Base-by-base conservation (phyloP, 2,797 vertebrate species). In the Coreius guichenoti region DNA sequence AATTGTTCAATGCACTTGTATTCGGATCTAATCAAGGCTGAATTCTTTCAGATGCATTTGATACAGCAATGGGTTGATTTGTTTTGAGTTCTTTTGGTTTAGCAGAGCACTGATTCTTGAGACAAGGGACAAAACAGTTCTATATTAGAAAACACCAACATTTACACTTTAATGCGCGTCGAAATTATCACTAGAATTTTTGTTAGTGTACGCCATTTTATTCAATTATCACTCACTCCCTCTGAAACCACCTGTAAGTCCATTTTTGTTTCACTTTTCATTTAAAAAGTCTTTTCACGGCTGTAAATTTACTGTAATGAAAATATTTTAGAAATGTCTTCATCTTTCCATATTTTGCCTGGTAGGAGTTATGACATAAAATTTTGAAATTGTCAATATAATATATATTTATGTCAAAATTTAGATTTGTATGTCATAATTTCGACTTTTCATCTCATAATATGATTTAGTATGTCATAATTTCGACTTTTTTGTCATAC, bases 1-100 rank as follows among this genome's bases (percentile, higher is more conserved):
- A 72, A 82, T 72, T 75, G 86, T 49, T 49, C 90, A 82, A 90
- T 85, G 89, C 81, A 68, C 51, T 80, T 80, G 78, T 67, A n/a
- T 81, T 81, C 33, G 13, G 47, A 81, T 56, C 43, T 68, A 54
- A 67, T 58, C 61, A 43, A 16, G 51, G 51, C 17, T 17, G 8
- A 26, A 29, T 81, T 36, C 21, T 68, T 80, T 80, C 26, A 49
- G 9, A 80, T 33, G 61, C 17, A 49, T 67, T 68, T 67, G 61
- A 67, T 67, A 31, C 26, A 49, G 47, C 61, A 33, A 67, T 23
- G 6, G n/a, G 12, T 65, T 67, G n/a, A 80, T 51, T 80, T 51
- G 78, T 80, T 80, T 78, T 45, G 26, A 47, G 39, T 4, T 29
- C 8, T 31, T 78, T 45, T 29, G 39, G 16, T 63, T 78, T 45